phyloP scores from a whole-genome alignment of 23 tunicate genomes.

The Corella eumyota region DNA sequence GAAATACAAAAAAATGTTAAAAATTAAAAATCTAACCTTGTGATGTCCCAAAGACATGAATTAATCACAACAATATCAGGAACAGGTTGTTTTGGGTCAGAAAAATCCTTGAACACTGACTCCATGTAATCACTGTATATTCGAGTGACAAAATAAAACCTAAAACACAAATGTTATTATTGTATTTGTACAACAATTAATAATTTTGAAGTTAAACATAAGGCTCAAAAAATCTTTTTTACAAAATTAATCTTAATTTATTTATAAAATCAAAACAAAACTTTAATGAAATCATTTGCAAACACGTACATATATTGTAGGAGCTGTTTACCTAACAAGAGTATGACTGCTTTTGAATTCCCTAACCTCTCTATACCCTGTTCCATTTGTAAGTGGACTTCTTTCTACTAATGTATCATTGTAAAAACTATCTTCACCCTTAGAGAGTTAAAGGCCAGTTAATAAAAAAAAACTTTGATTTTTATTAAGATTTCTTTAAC shows the following conservation, averaged over 20 bases:
- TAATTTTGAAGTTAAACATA: too few species aligned
- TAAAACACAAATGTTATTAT: too few species aligned
- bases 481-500: too few species aligned
- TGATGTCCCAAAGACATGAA: slow-evolving; percentile 80
- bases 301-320: too few species aligned
- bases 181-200: too few species aligned
- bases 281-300: too few species aligned
- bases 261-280: too few species aligned
- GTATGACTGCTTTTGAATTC: slow-evolving; percentile 33
- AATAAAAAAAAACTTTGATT: too few species aligned
- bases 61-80: slow-evolving; percentile 67
- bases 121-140: slow-evolving; percentile 55
- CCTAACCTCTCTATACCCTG: slow-evolving; percentile 36
- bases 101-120: slow-evolving; percentile 32
- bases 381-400: slow-evolving; percentile 63
- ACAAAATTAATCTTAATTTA: too few species aligned
- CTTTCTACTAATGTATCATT: slow-evolving; percentile 32
- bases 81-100: slow-evolving; percentile 13
- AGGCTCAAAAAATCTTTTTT: too few species aligned
- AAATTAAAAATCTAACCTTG: slow-evolving; percentile 7
- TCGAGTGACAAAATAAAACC: slow-evolving; percentile 64
- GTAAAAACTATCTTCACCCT: slow-evolving; percentile 49
- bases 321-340: slow-evolving; percentile 15
- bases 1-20: not conserved
- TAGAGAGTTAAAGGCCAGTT: too few species aligned